Conservation (phyloP, 2,888 invertebrate species). For the Polietes domitor region DNA sequence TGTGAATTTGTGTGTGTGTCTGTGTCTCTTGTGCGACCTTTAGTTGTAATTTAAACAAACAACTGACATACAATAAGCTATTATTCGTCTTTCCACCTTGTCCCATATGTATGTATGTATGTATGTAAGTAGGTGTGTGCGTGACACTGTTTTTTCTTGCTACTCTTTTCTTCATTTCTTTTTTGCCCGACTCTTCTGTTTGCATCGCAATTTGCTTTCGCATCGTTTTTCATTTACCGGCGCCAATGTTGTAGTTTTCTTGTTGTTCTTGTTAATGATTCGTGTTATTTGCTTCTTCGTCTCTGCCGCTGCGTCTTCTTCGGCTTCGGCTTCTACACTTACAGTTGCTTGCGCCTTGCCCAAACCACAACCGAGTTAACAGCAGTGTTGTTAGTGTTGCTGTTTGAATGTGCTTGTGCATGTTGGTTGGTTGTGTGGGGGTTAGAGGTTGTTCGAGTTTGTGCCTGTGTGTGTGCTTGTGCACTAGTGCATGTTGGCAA, state of each 20-base stretch:
- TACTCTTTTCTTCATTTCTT: constrained; percentile 17
- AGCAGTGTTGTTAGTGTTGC: background rate
- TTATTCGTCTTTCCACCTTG: constrained; percentile 2
- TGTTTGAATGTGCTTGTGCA: background rate
- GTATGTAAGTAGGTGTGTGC: background rate
- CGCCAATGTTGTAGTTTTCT: constrained; percentile 33
- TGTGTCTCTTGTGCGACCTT: constrained; percentile 64
- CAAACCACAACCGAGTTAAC: no score
- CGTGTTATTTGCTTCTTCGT: background rate
- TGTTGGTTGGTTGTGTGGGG: background rate
- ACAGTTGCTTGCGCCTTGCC: no score
- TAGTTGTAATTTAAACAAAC: constrained; percentile 63
- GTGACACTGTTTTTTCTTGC: no score
- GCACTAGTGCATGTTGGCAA: constrained; percentile 11
- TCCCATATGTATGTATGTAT: constrained; percentile 9
- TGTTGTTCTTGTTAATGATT: constrained; percentile 30
- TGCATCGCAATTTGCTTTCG: constrained; percentile 34
- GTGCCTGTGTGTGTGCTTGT: constrained; percentile 3
- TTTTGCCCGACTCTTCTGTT: constrained; percentile 7
- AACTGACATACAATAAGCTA: constrained; percentile 45
- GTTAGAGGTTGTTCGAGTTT: background rate
- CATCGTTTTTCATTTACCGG: constrained; percentile 58
- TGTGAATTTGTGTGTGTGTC: constrained; percentile 11
- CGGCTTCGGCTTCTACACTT: no score
- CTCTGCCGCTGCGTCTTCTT: background rate